Base-by-base conservation (phyloP, 2,888 invertebrate species). In the Lycocerus yunnanus region DNA sequence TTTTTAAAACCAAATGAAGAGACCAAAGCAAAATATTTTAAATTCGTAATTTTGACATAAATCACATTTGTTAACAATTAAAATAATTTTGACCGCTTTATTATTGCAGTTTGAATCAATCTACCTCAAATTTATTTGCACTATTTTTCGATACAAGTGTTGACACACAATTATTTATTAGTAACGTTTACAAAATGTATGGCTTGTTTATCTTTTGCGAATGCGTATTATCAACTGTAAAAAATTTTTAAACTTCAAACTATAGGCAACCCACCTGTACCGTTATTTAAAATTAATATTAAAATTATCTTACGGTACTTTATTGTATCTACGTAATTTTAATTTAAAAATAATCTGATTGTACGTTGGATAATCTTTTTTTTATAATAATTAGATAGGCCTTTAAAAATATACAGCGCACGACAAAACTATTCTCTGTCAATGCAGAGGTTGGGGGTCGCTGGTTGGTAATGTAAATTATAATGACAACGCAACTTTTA, bases 1-100 rank as follows among this genome's bases (percentile, higher is more conserved):
- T 79, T 68, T 71, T 63, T 14, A 60, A n/a, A 60, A 24, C 67
- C 14, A 66, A 24, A 58, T 8, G 21, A 20, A 68, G 4, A 18
- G 14, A 27, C 27, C 59, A 10, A n/a, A 20, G 15, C 10, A 66
- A 15, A 66, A 60, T 21, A 20, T 21, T 59, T 68, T 15, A 20
- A 24, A 11, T 43, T 13, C 14, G 14, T 21, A 68, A 59, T 68
- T 68, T 68, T 68, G 68, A 68, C 68, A 68, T 21, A 20, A 68
- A 60, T 21, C 68, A 14, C 60, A 68, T 68, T 59, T 68, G 24
- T 21, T 60, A 14, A 15, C 58, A 68, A 59, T 60, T 15, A 59
- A 20, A 43, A 43, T n/a, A 43, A 43, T n/a, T 43, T 43, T 1
- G 4, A n/a, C 13, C 43, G 43, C 5, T n/a, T 43, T 6, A n/a